Evolutionary conservation across 2,888 invertebrate species (phyloP), one percentile per base, ranked within the genome.

Genomic region (Pollenia labialis): DNA sequence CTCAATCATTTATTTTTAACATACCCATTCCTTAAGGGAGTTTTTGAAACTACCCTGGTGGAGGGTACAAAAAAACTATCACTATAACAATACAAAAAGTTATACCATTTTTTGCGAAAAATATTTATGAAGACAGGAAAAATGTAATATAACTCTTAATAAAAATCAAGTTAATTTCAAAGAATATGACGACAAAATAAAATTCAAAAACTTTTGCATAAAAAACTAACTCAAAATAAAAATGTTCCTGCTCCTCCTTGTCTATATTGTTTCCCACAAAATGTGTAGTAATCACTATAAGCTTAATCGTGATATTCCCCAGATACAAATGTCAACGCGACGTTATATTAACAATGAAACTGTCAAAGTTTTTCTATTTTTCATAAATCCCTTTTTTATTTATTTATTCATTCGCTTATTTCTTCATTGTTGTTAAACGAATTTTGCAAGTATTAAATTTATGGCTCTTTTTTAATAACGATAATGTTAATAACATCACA

Each of bases 301-400:
- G 52, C 80, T 80, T 80, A 71, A 75, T 80, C 64, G 32, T 66
- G 18, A 48, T 80, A 83, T 83, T 86, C 75, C 80, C 86, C 80
- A 80, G 75, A 80, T 80, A 72, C 71, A 83, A 83, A 83, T 83
- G 82, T 83, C 86, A 83, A 71, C 80, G 66, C 11, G 23, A 76
- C 50, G 52, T 75, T 54, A 50, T 66, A 62, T 75, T 79, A 76
- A 74, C 80, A 83, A 80, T 80, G 75, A 82, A 83, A 83, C 79
- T 86, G 82, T 83, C 80, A 86, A 86, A 86, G 80, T 82, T 79
- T 81, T 69, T 54, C 54, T 62, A 6, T 14, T 58, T n/a, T 56
- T 46, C 60, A 68, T 72, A 58, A 3, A 10, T 12, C 11, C 9
- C 50, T 32, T 11, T 18, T 18, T 16, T 40, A 32, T 18, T 54